Evolutionary conservation across 2,888 invertebrate genomes (phyloP).

Genomic region (Gymnoscelis rufifasciata): DNA sequence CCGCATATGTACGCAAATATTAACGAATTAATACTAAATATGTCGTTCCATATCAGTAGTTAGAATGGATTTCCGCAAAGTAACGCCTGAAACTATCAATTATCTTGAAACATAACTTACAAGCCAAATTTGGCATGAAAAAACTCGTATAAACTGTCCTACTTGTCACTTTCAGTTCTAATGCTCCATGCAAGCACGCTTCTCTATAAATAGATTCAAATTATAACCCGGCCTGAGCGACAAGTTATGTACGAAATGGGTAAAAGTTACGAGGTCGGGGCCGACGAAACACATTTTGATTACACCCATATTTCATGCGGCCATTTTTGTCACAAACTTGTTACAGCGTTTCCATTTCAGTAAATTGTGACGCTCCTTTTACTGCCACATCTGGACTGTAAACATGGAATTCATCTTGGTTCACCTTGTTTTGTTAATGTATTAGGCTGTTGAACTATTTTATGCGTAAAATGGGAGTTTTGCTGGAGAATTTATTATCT

Average conservation of each 20-base stretch:
- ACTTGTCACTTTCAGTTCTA: too few species aligned
- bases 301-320: constrained; percentile 47
- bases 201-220: constrained; percentile 8
- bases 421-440: constrained; percentile 1
- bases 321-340: constrained; percentile 46
- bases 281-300: constrained; percentile 41
- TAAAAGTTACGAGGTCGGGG: constrained; percentile 15
- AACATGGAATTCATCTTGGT: constrained; percentile 37
- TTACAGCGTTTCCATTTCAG: constrained; percentile 46
- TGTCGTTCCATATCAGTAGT: too few species aligned
- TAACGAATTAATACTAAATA: too few species aligned
- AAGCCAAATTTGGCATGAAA: too few species aligned
- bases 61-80: too few species aligned
- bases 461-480: too few species aligned
- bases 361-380: constrained; percentile 51
- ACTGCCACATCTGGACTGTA: constrained; percentile 33
- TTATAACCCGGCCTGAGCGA: constrained; percentile 5
- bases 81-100: too few species aligned
- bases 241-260: constrained; percentile 5
- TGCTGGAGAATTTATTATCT: too few species aligned
- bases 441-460: too few species aligned
- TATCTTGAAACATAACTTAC: too few species aligned
- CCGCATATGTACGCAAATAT: too few species aligned
- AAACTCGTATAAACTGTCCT: too few species aligned
- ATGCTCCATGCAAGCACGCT: background rate